These are phyloP conservation scores for Eulemur mongoz DNA, from an alignment of 2,797 vertebrate species.

Conservation along the genomic window DNA sequence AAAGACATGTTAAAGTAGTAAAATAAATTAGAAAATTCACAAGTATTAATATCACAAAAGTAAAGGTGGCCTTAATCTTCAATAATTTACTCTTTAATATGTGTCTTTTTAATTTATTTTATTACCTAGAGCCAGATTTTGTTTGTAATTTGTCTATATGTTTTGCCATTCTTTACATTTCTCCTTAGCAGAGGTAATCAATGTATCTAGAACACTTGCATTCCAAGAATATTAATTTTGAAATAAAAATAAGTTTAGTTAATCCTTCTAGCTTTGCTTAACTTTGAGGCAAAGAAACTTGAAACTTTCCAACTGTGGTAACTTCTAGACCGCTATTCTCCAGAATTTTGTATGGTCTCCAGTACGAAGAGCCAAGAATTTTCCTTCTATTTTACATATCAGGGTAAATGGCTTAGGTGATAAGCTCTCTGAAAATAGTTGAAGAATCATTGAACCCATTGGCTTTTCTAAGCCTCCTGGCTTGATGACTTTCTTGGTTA, in stretches of 20 bases:
- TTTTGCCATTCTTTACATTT: not conserved
- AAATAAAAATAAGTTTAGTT: constrained; percentile 24
- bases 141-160: not conserved
- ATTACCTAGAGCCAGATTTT: not conserved
- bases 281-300: not conserved
- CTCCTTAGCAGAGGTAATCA: not conserved
- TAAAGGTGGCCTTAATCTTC: not conserved
- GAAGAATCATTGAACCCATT: not conserved
- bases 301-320: not conserved
- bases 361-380: not conserved
- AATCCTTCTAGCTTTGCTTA: not conserved
- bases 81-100: not conserved
- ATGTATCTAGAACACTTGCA: not conserved
- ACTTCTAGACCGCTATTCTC: not conserved
- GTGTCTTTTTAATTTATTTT: not conserved
- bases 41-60: not conserved
- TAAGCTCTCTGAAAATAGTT: constrained; percentile 20
- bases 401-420: not conserved
- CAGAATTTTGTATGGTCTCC: not conserved
- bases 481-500: not conserved
- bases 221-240: constrained; percentile 20
- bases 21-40: not conserved
- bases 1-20: not conserved
- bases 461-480: not conserved
- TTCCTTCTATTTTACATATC: not conserved